Evolutionary conservation across 2,797 vertebrate genomes (phyloP).

Genomic region (Sternotherus odoratus): DNA sequence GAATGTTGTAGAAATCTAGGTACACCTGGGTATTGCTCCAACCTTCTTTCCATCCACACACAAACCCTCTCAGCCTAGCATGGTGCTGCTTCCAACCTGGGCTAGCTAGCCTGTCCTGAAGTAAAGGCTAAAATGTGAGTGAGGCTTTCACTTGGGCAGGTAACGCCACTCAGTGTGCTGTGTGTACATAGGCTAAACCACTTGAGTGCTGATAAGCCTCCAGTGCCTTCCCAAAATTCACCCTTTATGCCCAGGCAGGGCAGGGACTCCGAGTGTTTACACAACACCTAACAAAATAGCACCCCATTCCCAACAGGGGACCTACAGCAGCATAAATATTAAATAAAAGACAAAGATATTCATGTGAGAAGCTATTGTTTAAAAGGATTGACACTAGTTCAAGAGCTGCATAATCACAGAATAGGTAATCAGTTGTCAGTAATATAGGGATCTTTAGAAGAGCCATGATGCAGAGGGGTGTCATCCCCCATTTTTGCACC

Average conservation of each 20-base stretch:
- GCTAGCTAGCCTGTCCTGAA: background rate
- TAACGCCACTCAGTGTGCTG: no score
- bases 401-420: background rate
- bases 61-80: background rate
- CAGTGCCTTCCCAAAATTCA: background rate
- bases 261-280: background rate
- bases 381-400: background rate
- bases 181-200: background rate
- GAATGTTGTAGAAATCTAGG: no score
- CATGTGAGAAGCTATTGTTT: background rate
- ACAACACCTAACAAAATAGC: background rate
- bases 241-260: background rate
- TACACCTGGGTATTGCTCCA: background rate
- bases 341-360: background rate
- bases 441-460: background rate
- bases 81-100: background rate
- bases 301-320: background rate
- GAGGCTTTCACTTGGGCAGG: no score
- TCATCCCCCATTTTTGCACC: background rate
- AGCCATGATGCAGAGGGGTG: rapidly evolving
- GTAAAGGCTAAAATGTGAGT: background rate
- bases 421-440: background rate
- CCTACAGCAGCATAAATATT: background rate
- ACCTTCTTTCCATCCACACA: background rate
- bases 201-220: background rate